phyloP scores from a whole-genome alignment of 2,113 vertebrate species.

The Psephotus haematonotus region DNA sequence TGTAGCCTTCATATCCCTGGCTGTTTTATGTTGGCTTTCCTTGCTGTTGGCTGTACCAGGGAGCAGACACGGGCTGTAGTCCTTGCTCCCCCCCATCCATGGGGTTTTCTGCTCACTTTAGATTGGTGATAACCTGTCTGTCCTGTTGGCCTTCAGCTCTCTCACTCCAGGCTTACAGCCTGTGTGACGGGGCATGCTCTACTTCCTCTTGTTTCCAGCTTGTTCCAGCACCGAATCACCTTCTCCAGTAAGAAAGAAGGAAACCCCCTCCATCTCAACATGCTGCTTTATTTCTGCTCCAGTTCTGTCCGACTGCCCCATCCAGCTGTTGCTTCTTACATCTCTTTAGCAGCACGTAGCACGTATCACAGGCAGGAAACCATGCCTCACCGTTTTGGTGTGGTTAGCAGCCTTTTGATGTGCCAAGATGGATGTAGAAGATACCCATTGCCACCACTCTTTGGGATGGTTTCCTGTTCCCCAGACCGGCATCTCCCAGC shows the following conservation, averaged over 20 bases:
- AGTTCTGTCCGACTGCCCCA: not conserved
- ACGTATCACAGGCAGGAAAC: not conserved
- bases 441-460: not conserved
- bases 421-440: not conserved
- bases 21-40: not conserved
- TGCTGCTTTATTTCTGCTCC: not conserved
- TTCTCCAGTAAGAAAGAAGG: not conserved
- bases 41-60: not conserved
- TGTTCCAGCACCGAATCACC: not conserved
- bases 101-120: rapidly evolving
- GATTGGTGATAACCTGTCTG: rapidly evolving
- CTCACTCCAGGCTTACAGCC: not conserved
- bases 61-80: not conserved
- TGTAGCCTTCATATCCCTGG: not conserved
- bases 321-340: not conserved
- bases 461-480: not conserved
- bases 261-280: not conserved
- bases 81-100: not conserved
- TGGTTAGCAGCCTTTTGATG: not conserved
- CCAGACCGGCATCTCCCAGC: not conserved
- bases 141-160: not conserved
- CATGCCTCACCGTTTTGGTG: not conserved
- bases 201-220: not conserved
- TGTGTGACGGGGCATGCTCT: rapidly evolving
- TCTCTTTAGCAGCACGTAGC: not conserved